Evolutionary conservation across 2,113 vertebrate genomes (phyloP).

Genomic region (Sprattus sprattus): DNA sequence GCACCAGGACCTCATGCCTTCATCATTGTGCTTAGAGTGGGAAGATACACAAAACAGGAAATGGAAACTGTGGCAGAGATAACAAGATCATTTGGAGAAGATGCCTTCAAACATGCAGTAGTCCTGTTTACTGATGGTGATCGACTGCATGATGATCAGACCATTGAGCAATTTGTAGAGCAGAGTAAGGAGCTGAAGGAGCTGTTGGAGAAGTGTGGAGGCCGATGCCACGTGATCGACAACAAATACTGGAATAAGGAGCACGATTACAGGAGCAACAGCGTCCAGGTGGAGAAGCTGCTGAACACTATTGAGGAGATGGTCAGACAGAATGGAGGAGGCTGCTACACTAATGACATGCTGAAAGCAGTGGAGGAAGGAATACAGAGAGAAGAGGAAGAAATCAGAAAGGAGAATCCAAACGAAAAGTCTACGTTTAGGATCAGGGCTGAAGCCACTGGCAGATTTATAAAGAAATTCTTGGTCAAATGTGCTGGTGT

Average conservation of each 20-base stretch:
- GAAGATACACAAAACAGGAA: constrained; percentile 25
- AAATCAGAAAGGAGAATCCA: no score
- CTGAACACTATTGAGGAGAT: constrained; percentile 47
- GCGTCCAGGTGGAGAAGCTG: constrained; percentile 41
- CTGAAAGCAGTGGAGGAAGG: background rate
- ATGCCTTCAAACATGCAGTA: constrained; percentile 18
- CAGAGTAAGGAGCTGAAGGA: no score
- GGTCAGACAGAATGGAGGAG: constrained; percentile 23
- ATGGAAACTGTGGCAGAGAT: constrained; percentile 18
- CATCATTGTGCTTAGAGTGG: constrained; percentile 13
- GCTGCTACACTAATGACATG: no score
- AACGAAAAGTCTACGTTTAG: no score
- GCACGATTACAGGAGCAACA: constrained; percentile 42
- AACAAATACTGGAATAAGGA: constrained; percentile 50
- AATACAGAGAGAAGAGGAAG: background rate
- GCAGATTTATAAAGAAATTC: no score
- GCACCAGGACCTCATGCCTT: constrained; percentile 54
- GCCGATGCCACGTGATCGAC: constrained; percentile 55
- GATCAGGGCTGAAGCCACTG: no score
- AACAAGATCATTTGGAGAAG: background rate
- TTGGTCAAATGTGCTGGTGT: no score
- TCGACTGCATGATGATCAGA: constrained; percentile 21
- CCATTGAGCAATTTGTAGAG: constrained; percentile 23
- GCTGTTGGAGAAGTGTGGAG: constrained; percentile 44
- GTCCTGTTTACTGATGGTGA: constrained; percentile 46